phyloP scores from a whole-genome alignment of 2,113 vertebrate species.

The Hemibates koningsi region DNA sequence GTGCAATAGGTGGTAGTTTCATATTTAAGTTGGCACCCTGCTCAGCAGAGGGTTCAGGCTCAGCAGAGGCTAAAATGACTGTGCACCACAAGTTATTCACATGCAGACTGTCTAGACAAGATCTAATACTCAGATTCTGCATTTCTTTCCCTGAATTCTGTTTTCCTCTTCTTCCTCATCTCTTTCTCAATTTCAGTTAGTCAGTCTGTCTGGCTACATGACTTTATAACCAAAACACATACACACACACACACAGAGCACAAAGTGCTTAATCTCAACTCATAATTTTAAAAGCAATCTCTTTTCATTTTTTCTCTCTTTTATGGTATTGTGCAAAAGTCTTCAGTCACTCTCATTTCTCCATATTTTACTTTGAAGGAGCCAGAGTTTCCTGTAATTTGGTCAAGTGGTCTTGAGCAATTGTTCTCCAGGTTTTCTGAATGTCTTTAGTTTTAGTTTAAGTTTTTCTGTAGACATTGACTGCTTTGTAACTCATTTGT shows the following conservation, averaged over 20 bases:
- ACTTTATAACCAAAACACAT: neutral
- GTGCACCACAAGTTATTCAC: conserved; percentile 9
- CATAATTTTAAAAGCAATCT: neutral
- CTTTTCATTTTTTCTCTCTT: neutral
- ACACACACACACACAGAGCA: neutral
- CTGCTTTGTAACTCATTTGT: neutral
- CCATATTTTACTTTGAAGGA: neutral
- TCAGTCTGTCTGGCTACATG: neutral
- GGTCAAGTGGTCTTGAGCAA: neutral
- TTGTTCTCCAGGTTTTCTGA: neutral
- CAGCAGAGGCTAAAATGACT: conserved; percentile 29
- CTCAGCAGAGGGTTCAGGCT: conserved; percentile 17
- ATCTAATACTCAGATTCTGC: conserved; percentile 5
- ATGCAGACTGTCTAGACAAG: conserved; percentile 37
- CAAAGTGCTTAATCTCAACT: neutral
- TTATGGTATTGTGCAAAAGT: neutral
- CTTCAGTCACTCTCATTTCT: neutral
- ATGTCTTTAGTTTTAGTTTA: neutral
- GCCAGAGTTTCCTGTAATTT: neutral
- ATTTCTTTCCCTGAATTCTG: conserved; percentile 18
- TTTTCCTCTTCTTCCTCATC: neutral
- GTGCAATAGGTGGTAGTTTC: conserved; percentile 15
- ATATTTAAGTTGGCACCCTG: conserved; percentile 14
- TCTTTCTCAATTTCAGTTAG: conserved; percentile 27
- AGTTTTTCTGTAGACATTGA: neutral